Evolutionary conservation across 2,888 invertebrate genomes (phyloP).

Genomic region (Drosophila merina): DNA sequence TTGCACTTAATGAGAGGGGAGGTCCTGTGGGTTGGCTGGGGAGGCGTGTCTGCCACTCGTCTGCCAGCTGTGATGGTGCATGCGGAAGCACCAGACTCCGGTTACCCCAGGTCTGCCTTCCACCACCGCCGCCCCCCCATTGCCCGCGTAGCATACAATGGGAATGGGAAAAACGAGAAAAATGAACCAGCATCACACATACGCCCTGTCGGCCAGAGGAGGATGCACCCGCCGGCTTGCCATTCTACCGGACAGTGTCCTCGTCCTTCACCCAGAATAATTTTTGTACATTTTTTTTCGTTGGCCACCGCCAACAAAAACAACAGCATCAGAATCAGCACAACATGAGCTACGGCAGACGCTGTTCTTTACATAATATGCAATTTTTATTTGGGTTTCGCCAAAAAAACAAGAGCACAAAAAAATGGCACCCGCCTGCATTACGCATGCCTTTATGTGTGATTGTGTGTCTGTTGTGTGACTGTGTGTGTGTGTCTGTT

Average conservation of each 20-base stretch:
- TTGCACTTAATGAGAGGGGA: conserved; percentile 75
- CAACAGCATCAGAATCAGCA: conserved; percentile 32
- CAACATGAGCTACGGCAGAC: conserved; percentile 38
- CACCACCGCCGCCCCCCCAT: conserved; percentile 6
- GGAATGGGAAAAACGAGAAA: conserved; percentile 36
- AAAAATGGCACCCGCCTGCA: conserved; percentile 59
- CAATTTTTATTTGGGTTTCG: conserved; percentile 73
- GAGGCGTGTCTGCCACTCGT: conserved; percentile 63
- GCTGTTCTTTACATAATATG: conserved; percentile 78
- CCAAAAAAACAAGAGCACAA: conserved; percentile 51
- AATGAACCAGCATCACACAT: conserved; percentile 51
- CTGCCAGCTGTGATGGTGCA: conserved; percentile 72
- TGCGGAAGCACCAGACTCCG: conserved; percentile 60
- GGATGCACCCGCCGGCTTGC: conserved; percentile 39
- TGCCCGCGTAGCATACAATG: conserved; percentile 67
- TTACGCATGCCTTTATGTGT: conserved; percentile 61
- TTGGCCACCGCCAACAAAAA: conserved; percentile 29
- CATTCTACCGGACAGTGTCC: conserved; percentile 53
- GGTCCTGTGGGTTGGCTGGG: neutral
- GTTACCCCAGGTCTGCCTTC: conserved; percentile 11
- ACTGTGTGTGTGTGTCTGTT: conserved; percentile 48
- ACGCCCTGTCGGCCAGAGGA: conserved; percentile 48
- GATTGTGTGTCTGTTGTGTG: conserved; percentile 14
- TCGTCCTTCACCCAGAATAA: conserved; percentile 83
- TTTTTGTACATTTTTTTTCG: conserved; percentile 70